A percentile compares a stretch with the other conserved stretches of the same genome.
Evolutionary conservation across 2,797 vertebrate genomes (phyloP).

Genomic region (Lagorchestes hirsutus): DNA sequence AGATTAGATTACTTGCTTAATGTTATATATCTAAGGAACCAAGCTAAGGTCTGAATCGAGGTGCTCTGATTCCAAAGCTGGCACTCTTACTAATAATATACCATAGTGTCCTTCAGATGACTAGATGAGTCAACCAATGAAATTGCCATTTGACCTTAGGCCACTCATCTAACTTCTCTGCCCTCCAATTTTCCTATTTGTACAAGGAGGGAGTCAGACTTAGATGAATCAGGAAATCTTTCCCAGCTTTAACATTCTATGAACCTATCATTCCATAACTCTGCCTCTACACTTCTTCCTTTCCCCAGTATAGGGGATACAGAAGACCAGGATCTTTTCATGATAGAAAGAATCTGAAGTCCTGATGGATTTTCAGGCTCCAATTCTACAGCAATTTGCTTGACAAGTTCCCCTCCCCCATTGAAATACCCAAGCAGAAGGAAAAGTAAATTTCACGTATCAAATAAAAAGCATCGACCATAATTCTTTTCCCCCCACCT

Average conservation of each 20-base stretch:
- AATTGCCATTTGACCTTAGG: not conserved
- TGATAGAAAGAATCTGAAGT: not conserved
- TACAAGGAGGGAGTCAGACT: not conserved
- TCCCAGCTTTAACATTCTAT: not conserved
- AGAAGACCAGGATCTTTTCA: not conserved
- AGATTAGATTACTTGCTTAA: not conserved
- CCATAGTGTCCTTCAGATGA: not conserved
- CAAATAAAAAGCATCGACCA: conserved; percentile 44
- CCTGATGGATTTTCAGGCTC: not conserved
- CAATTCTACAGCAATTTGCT: conserved; percentile 40
- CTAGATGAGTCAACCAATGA: not conserved
- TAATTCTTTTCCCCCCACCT: not conserved
- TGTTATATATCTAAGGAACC: not conserved
- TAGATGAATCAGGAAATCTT: not conserved
- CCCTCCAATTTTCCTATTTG: fast-evolving
- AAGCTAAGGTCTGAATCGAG: not conserved
- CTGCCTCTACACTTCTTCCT: fast-evolving
- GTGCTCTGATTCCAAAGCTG: not conserved
- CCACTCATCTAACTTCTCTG: not conserved
- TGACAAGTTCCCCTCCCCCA: conserved; percentile 39
- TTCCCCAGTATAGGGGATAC: not conserved
- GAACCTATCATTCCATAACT: not conserved
- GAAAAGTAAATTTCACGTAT: conserved; percentile 39
- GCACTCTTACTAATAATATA: not conserved
- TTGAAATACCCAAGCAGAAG: conserved; percentile 37